Evolutionary conservation across 2,113 vertebrate genomes (phyloP).

Genomic region (Scolopax mira): DNA sequence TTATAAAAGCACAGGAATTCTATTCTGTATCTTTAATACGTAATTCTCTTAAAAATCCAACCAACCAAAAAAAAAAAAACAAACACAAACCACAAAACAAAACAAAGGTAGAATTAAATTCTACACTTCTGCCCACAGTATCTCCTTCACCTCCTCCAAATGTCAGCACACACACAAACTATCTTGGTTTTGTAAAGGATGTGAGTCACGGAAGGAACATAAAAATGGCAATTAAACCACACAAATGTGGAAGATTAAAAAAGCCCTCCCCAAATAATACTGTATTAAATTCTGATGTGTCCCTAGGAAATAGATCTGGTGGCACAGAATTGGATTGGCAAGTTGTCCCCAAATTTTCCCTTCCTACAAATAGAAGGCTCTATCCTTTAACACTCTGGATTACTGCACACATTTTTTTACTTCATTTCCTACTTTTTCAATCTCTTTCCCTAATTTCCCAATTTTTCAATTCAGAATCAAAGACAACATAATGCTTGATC

Average conservation of each 20-base stretch:
- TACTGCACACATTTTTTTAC: neutral
- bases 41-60: neutral
- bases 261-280: rapidly evolving
- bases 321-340: neutral
- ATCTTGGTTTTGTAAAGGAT: neutral
- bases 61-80: too few relatives aligned
- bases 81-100: too few relatives aligned
- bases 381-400: neutral
- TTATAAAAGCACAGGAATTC: neutral
- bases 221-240: neutral
- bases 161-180: neutral
- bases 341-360: neutral
- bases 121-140: neutral
- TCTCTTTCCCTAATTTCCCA: neutral
- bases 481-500: neutral
- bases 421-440: neutral
- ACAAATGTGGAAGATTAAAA: neutral
- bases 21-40: neutral
- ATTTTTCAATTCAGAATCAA: neutral
- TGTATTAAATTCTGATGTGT: neutral
- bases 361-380: neutral
- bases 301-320: neutral
- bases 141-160: neutral
- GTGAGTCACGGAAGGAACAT: neutral
- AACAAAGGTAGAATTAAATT: neutral